Evolutionary conservation across 2,113 vertebrate genomes (phyloP).

Genomic region (Myodes glareolus): DNA sequence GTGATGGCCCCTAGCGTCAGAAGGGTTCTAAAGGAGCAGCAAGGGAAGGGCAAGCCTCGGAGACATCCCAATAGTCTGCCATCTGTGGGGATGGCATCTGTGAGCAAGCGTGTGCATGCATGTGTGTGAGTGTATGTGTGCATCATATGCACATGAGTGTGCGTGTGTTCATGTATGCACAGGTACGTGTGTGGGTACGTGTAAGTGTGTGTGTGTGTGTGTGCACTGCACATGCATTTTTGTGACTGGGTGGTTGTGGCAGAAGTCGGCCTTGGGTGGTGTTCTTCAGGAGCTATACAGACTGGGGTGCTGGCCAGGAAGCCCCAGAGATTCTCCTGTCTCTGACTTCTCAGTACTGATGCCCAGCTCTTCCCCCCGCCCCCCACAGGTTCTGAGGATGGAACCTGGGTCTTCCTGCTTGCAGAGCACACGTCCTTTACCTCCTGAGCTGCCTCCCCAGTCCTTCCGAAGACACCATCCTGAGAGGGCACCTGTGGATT

Average conservation of each 20-base stretch:
- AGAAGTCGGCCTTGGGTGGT: background rate
- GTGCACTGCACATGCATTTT: background rate
- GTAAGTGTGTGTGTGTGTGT: background rate
- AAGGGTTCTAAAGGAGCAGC: background rate
- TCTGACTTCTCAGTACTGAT: background rate
- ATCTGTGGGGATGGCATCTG: too few species aligned
- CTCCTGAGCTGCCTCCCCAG: background rate
- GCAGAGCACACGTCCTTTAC: background rate
- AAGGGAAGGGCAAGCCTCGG: background rate
- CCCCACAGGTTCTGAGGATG: background rate
- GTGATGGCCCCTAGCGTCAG: background rate
- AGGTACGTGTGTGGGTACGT: rapidly evolving
- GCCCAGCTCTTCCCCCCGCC: too few species aligned
- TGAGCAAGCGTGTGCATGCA: background rate
- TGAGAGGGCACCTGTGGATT: background rate
- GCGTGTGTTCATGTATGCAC: background rate
- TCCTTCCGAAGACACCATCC: rapidly evolving
- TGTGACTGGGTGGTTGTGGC: background rate
- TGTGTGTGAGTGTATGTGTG: background rate
- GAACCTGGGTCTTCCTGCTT: background rate
- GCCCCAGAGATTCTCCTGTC: background rate
- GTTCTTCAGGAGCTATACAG: background rate
- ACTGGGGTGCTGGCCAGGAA: background rate
- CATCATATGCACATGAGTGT: background rate
- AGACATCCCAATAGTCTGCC: rapidly evolving